Conservation (phyloP, 2,888 invertebrate species). For the Hoplodrina blanda region DNA sequence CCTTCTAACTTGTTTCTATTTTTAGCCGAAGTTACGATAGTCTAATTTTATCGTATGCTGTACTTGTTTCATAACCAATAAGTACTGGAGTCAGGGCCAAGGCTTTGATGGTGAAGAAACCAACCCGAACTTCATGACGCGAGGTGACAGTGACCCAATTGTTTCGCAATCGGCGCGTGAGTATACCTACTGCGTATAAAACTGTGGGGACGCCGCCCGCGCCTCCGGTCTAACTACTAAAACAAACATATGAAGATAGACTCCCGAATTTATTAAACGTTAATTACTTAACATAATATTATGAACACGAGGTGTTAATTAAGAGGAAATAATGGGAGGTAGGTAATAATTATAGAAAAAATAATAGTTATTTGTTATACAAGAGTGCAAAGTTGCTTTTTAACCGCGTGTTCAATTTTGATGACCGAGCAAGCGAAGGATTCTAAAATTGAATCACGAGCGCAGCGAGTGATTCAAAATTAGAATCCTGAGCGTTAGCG, state of each 20-base stretch:
- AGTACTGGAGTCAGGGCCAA: conserved; percentile 37
- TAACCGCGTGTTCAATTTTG: too few species aligned
- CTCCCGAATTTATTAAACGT: neutral
- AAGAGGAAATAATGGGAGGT: neutral
- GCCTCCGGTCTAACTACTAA: conserved; percentile 1
- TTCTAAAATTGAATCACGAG: too few species aligned
- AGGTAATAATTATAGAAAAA: neutral
- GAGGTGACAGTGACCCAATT: conserved; percentile 51
- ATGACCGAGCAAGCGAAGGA: too few species aligned
- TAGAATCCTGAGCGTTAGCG: too few species aligned
- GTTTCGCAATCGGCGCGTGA: conserved; percentile 23
- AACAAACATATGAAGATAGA: neutral
- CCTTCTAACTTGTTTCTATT: conserved; percentile 1
- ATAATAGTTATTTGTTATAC: too few species aligned
- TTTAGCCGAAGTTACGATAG: neutral
- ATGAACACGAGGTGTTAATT: neutral
- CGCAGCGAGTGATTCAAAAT: too few species aligned
- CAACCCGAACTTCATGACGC: conserved; percentile 32
- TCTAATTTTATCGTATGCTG: conserved; percentile 1
- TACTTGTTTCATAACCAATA: conserved; percentile 23
- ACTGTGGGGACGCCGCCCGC: conserved; percentile 4
- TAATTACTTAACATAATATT: neutral
- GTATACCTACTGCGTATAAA: conserved; percentile 2
- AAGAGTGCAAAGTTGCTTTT: too few species aligned
- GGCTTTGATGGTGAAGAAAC: conserved; percentile 35